These are phyloP conservation scores for Porites lobata DNA, from an alignment of 92 coral and sea anemone genomes.

Conservation along the genomic window DNA sequence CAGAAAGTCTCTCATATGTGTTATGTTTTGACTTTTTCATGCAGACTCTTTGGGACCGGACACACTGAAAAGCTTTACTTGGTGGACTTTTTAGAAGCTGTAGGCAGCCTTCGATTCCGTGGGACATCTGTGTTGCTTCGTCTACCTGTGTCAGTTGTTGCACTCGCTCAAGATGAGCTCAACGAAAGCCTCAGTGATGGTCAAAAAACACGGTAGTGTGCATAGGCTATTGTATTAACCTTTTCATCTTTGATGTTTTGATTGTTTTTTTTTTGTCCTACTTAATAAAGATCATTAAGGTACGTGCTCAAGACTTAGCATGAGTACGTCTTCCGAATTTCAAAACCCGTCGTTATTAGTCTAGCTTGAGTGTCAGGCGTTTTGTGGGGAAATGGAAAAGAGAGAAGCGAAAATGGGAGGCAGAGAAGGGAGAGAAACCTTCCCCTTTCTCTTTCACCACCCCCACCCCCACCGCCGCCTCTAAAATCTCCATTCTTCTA, in stretches of 20 bases:
- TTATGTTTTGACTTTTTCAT: not conserved
- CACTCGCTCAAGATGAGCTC: conserved; percentile 72
- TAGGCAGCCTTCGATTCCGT: conserved; percentile 85
- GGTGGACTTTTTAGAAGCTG: conserved; percentile 85
- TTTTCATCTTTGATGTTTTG: not conserved
- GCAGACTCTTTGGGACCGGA: conserved; percentile 73
- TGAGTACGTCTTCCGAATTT: too few species aligned
- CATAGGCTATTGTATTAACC: not conserved
- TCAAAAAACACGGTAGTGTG: not conserved
- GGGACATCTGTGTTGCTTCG: conserved; percentile 91
- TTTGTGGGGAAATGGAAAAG: too few species aligned
- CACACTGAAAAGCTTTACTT: conserved; percentile 54
- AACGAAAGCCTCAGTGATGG: conserved; percentile 39
- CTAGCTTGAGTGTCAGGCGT: too few species aligned
- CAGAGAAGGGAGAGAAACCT: too few species aligned
- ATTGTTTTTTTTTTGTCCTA: too few species aligned
- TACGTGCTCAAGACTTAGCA: too few species aligned
- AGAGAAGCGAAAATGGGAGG: too few species aligned
- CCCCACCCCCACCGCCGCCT: too few species aligned
- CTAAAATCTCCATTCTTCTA: too few species aligned
- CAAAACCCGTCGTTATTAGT: too few species aligned
- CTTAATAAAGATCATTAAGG: too few species aligned
- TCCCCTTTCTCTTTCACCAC: too few species aligned
- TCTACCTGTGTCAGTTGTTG: conserved; percentile 70
- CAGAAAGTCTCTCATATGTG: not conserved